Evolutionary conservation across 2,888 invertebrate species (phyloP).

Genomic region (Caenorhabditis sp.): DNA sequence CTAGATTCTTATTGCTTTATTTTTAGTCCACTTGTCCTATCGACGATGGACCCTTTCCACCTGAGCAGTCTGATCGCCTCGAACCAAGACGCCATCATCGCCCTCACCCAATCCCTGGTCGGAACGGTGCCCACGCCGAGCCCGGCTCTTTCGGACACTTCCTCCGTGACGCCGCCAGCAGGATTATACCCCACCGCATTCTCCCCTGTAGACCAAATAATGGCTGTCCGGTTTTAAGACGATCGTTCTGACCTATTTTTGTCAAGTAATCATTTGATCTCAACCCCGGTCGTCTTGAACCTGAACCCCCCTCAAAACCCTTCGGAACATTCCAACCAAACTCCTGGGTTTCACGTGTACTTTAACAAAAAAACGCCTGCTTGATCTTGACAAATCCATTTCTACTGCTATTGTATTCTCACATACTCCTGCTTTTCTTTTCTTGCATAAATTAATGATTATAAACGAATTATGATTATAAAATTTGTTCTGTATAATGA

Average conservation of each 20-base stretch:
- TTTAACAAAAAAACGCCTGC: slow-evolving; percentile 26
- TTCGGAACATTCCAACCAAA: slow-evolving; percentile 14
- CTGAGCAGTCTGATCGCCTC: slow-evolving; percentile 56
- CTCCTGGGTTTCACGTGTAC: slow-evolving; percentile 58
- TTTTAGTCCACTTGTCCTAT: slow-evolving; percentile 38
- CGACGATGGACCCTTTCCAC: slow-evolving; percentile 55
- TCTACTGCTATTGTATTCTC: background rate
- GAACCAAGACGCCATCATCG: slow-evolving; percentile 56
- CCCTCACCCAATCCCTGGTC: slow-evolving; percentile 53
- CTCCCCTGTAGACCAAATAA: slow-evolving; percentile 34
- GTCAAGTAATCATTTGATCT: slow-evolving; percentile 25
- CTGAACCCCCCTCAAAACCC: slow-evolving; percentile 2
- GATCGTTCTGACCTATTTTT: background rate
- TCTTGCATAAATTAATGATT: too few relatives aligned
- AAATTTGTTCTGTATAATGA: too few relatives aligned
- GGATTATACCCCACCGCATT: slow-evolving; percentile 15
- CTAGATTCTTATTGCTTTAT: background rate
- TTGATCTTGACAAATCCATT: slow-evolving; percentile 27
- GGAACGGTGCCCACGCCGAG: slow-evolving; percentile 17
- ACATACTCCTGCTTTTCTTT: too few relatives aligned
- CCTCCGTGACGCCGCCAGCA: slow-evolving; percentile 11
- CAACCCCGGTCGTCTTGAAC: slow-evolving; percentile 26
- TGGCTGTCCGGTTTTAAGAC: slow-evolving; percentile 48
- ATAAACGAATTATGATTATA: too few relatives aligned
- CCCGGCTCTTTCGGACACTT: background rate